A percentile compares a stretch with the other conserved stretches of the same genome.
Evolutionary conservation across 2,888 invertebrate genomes (phyloP).

Genomic region (Drosophila anceps): DNA sequence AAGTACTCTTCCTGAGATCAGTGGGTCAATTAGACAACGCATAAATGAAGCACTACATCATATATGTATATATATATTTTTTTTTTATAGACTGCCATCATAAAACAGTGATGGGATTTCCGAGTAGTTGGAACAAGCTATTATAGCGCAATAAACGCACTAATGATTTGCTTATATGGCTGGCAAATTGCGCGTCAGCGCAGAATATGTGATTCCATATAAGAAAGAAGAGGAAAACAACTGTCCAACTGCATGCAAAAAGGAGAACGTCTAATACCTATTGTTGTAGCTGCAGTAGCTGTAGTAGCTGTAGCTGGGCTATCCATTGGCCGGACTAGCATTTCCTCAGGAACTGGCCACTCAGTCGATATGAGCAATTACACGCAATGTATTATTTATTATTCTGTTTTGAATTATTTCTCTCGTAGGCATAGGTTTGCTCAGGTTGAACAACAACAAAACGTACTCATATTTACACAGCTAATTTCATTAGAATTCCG

Average conservation of each 20-base stretch:
- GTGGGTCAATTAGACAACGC: background rate
- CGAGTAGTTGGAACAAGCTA: conserved; percentile 32
- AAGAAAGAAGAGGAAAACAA: background rate
- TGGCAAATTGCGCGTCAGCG: conserved; percentile 4
- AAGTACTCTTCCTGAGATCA: background rate
- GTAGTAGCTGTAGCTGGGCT: conserved; percentile 24
- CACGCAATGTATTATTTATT: conserved; percentile 43
- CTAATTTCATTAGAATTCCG: conserved; percentile 66
- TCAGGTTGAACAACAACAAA: conserved; percentile 21
- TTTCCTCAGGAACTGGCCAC: conserved; percentile 30
- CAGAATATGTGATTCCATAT: conserved; percentile 3
- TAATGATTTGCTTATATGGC: conserved; percentile 24
- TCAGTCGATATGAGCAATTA: conserved; percentile 7
- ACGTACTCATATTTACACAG: conserved; percentile 58
- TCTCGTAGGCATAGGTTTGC: conserved; percentile 32
- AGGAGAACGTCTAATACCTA: conserved; percentile 26
- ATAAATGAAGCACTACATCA: background rate
- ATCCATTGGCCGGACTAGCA: conserved; percentile 15
- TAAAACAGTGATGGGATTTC: conserved; percentile 7
- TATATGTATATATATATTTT: no score
- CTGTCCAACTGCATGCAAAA: conserved; percentile 3
- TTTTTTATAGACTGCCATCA: conserved; percentile 3
- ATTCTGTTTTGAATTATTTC: conserved; percentile 46
- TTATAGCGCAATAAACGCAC: conserved; percentile 45
- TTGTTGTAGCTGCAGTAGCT: conserved; percentile 22